phyloP scores from a whole-genome alignment of 2,797 vertebrate species.

The Pseudomugil tenellus region DNA sequence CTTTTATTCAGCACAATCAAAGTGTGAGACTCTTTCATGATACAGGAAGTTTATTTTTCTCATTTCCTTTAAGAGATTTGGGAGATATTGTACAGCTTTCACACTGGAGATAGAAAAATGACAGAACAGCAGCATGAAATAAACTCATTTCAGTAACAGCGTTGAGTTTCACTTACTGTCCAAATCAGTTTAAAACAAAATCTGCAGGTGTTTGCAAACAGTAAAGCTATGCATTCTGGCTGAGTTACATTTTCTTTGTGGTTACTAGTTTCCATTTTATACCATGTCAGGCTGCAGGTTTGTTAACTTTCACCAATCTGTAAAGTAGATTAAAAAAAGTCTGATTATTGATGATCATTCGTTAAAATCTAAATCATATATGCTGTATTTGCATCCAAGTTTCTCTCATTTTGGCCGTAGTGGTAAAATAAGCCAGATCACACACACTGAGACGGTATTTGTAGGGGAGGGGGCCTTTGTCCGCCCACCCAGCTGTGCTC shows the following conservation, averaged over 20 bases:
- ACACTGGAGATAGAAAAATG: background rate
- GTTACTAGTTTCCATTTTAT: slow-evolving; percentile 23
- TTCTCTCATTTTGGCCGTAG: background rate
- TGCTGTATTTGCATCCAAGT: background rate
- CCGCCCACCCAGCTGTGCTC: slow-evolving; percentile 55
- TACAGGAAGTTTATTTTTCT: background rate
- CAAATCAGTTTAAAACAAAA: background rate
- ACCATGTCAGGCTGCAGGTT: background rate
- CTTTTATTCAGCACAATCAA: background rate
- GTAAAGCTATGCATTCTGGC: background rate
- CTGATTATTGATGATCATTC: too few relatives aligned
- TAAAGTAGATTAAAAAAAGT: background rate
- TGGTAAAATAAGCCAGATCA: slow-evolving; percentile 5
- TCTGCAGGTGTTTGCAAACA: background rate
- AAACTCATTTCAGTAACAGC: slow-evolving; percentile 13
- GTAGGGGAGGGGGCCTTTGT: slow-evolving; percentile 25
- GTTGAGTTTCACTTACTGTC: background rate
- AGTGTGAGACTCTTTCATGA: background rate
- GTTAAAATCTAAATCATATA: background rate
- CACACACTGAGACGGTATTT: background rate
- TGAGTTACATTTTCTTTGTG: background rate
- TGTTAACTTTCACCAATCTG: background rate
- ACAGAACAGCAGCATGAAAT: slow-evolving; percentile 14
- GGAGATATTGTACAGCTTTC: background rate
- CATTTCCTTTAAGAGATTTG: background rate